Evolutionary conservation across 2,113 vertebrate species (phyloP), one percentile per base, ranked within the genome.

Genomic region (Pseudorectes ferrugineus): DNA sequence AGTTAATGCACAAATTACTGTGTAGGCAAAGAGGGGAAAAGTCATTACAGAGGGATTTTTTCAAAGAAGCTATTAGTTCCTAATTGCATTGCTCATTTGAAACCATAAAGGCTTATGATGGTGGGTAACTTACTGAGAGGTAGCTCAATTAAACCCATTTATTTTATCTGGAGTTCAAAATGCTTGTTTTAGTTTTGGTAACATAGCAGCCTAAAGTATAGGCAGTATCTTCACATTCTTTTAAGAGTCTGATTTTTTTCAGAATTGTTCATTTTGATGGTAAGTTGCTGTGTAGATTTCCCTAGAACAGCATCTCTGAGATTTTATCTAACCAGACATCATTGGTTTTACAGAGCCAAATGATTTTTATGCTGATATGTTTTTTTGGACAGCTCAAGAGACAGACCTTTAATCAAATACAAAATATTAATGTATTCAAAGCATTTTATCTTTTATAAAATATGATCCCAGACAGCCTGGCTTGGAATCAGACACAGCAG

Each of bases 391-490:
- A 83, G n/a, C 75, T 94, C 55, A 88, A 52, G 67, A 93, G 82
- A 85, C 85, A 92, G 90, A 68, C 85, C 68, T 93, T 93, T 86
- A 94, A 93, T 93, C 13, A 3, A 93, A 85, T 62, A 74, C 66
- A 83, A 92, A 94, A 86, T 94, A 92, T 80, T 74, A 93, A 81
- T 74, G 68, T 78, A 81, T 90, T 62, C 88, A 84, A 92, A 95
- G 76, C 68, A 72, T 90, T 95, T 93, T 93, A 57, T 88, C 85
- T 88, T 96, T 88, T 94, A 31, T 57, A 94, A 95, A 94, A 93
- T 79, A 72, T 5, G 25, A 80, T 88, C 61, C 76, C 76, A 96
- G 85, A 92, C 85, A 81, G 72, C 88, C 72, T 95, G 93, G 79
- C 90, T 93, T 92, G 61, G 57, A 88, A 63, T 95, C 92, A 85